Conservation (phyloP, 2,888 invertebrate genomes). For the Melinaea menophilus region DNA sequence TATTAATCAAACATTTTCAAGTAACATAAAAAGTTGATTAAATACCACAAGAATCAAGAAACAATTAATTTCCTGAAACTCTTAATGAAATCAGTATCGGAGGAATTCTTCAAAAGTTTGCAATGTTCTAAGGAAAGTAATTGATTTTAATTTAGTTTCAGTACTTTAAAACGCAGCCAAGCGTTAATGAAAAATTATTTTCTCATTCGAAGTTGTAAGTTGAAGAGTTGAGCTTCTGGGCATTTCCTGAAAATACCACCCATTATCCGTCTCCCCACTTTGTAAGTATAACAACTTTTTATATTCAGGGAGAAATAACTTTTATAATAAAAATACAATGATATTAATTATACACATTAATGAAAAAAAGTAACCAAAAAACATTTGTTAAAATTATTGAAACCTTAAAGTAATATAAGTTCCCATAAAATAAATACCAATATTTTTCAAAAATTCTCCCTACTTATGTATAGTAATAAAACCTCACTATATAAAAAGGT, state of each 20-base stretch:
- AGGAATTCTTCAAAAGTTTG: constrained; percentile 55
- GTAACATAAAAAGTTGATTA: constrained; percentile 4
- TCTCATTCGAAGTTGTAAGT: constrained; percentile 57
- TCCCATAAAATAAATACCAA: no score
- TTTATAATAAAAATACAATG: no score
- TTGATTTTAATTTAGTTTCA: constrained; percentile 68
- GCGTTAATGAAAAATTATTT: constrained; percentile 73
- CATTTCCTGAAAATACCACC: constrained; percentile 47
- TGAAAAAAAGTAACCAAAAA: no score
- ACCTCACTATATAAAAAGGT: neutral
- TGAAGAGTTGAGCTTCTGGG: constrained; percentile 41
- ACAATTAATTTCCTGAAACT: constrained; percentile 37
- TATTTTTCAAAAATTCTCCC: no score
- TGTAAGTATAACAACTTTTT: constrained; percentile 2
- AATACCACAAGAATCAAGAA: constrained; percentile 17
- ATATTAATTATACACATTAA: no score
- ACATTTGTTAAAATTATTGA: no score
- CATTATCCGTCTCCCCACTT: constrained; percentile 48
- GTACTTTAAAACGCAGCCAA: constrained; percentile 58
- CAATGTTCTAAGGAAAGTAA: constrained; percentile 59
- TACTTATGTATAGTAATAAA: no score
- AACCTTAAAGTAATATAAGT: no score
- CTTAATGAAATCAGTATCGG: constrained; percentile 43
- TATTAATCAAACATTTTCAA: neutral
- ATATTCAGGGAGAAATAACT: no score